Conservation (phyloP, 1,140 invertebrate genomes). For the Drosophila nigromelanica region DNA sequence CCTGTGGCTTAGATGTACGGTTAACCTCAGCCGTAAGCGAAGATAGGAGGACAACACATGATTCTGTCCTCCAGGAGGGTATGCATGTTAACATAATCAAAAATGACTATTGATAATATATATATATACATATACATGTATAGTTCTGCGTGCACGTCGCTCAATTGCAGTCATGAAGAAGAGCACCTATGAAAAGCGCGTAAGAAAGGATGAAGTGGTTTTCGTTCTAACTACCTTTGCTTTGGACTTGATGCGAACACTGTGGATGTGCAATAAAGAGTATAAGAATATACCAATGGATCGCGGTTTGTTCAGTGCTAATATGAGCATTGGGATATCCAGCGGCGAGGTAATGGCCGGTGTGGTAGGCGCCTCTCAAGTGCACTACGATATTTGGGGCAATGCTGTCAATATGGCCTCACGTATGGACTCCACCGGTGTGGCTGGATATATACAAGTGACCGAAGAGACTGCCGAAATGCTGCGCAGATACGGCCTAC, state of each 20-base stretch:
- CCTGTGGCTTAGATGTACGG: constrained; percentile 90
- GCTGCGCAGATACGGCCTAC: constrained; percentile 83
- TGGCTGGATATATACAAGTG: constrained; percentile 91
- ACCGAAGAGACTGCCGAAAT: constrained; percentile 89
- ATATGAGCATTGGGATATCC: constrained; percentile 87
- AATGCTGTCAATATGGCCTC: constrained; percentile 97
- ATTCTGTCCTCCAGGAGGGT: constrained; percentile 24
- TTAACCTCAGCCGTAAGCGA: constrained; percentile 19
- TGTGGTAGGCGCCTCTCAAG: constrained; percentile 95
- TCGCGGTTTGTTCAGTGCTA: neutral
- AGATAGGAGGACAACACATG: too few species aligned
- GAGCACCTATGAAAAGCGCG: neutral
- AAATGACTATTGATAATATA: neutral
- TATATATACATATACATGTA: neutral
- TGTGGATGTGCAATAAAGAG: constrained; percentile 30
- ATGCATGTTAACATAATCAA: neutral
- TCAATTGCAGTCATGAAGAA: neutral
- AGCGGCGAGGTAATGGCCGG: constrained; percentile 94
- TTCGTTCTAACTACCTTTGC: constrained; percentile 59
- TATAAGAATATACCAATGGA: constrained; percentile 25
- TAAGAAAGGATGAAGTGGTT: constrained; percentile 41
- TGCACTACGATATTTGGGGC: constrained; percentile 94
- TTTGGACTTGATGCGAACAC: constrained; percentile 55
- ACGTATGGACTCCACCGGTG: constrained; percentile 94
- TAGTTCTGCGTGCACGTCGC: constrained; percentile 13